A percentile compares a stretch with the other conserved stretches of the same genome.
These are phyloP conservation scores for Meriones unguiculatus DNA, from an alignment of 2,113 vertebrate genomes.

Conservation along the genomic window DNA sequence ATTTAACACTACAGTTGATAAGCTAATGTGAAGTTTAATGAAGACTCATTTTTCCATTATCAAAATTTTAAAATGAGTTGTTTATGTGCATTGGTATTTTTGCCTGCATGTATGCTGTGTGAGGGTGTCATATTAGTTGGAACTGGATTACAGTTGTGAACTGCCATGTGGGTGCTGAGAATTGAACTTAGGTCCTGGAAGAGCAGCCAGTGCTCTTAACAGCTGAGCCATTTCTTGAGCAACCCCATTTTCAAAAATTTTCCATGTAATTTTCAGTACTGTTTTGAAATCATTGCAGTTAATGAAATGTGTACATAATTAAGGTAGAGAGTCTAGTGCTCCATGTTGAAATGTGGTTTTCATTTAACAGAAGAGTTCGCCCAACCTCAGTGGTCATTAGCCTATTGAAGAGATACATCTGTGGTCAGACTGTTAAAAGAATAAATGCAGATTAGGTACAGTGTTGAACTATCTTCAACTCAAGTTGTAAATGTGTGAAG, in stretches of 20 bases:
- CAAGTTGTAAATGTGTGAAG: constrained; percentile 34
- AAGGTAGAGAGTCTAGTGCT: neutral
- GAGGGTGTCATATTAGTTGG: neutral
- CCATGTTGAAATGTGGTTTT: constrained; percentile 40
- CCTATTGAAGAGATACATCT: constrained; percentile 13
- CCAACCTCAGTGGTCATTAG: neutral
- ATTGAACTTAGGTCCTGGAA: neutral
- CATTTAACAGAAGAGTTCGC: neutral
- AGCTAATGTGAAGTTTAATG: neutral
- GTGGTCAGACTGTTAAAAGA: constrained; percentile 32
- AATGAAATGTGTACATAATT: constrained; percentile 6
- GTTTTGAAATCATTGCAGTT: constrained; percentile 55
- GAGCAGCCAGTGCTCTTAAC: neutral
- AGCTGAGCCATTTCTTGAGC: neutral
- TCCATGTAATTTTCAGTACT: constrained; percentile 32
- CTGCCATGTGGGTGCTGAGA: neutral
- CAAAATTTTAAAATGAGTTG: neutral
- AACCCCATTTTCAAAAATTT: neutral
- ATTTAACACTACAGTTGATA: neutral
- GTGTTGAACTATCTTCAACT: neutral
- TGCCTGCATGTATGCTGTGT: neutral
- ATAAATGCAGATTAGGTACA: constrained; percentile 26
- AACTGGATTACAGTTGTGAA: neutral
- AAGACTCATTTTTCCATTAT: constrained; percentile 16
- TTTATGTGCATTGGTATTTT: neutral